These are phyloP conservation scores for Elymnias hypermnestra DNA, from an alignment of 1,140 invertebrate species.

Conservation along the genomic window DNA sequence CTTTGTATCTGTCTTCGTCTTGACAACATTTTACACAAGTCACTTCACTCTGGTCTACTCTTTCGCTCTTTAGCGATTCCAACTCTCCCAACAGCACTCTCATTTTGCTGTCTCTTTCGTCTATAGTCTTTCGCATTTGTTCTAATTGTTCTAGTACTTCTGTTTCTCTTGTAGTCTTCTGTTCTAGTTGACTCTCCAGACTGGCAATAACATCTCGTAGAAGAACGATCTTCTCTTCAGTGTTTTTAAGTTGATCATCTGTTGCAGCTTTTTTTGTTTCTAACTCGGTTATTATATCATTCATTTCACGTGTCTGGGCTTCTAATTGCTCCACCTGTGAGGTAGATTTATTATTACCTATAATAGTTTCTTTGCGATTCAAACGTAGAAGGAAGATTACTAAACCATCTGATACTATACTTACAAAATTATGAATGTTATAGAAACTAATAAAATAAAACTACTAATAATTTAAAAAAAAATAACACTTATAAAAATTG, in stretches of 20 bases:
- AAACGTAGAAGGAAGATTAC: too few relatives aligned
- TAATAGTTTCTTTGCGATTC: neutral
- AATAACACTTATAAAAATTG: too few relatives aligned
- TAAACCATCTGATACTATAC: too few relatives aligned
- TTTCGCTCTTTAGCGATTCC: constrained; percentile 53
- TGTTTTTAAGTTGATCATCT: constrained; percentile 81
- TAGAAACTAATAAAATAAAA: too few relatives aligned
- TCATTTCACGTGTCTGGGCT: constrained; percentile 81
- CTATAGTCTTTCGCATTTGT: constrained; percentile 53
- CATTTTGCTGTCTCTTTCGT: constrained; percentile 66
- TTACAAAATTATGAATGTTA: too few relatives aligned
- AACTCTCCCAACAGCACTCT: constrained; percentile 50
- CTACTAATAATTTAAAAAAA: too few relatives aligned
- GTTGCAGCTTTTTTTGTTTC: constrained; percentile 77
- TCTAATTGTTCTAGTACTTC: constrained; percentile 58
- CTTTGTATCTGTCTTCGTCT: constrained; percentile 36
- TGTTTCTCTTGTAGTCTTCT: constrained; percentile 75
- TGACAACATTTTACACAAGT: constrained; percentile 35
- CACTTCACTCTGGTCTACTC: constrained; percentile 38
- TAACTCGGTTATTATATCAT: constrained; percentile 77
- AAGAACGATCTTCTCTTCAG: constrained; percentile 83
- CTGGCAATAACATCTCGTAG: constrained; percentile 86
- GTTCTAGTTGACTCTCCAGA: constrained; percentile 83
- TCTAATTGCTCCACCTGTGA: constrained; percentile 82
- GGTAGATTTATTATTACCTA: neutral